Percentiles rank a stretch among this genome's conserved stretches.
These are phyloP conservation scores for Sarcophaga caerulescens DNA, from an alignment of 2,888 invertebrate species.

Conservation along the genomic window DNA sequence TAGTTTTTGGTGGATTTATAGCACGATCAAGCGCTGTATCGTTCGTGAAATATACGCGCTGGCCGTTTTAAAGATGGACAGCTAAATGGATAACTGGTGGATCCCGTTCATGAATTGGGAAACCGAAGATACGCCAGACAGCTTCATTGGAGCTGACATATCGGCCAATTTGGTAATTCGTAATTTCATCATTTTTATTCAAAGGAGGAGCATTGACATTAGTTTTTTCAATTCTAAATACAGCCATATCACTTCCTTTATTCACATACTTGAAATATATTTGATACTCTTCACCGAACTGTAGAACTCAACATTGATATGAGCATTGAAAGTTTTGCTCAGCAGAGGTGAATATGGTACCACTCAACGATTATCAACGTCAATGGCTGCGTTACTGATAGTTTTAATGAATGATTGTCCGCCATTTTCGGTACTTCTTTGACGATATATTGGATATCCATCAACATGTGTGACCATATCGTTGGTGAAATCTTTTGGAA, in stretches of 20 bases:
- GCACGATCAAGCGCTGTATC: neutral
- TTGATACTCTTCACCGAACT: slow-evolving; percentile 11
- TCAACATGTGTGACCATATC: too few relatives aligned
- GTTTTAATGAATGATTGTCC: too few relatives aligned
- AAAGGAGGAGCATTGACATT: too few relatives aligned
- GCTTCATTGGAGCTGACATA: slow-evolving; percentile 54
- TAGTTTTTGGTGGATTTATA: slow-evolving; percentile 20
- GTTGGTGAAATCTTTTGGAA: too few relatives aligned
- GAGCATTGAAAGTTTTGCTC: neutral
- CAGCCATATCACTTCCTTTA: slow-evolving; percentile 1
- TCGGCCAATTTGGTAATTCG: slow-evolving; percentile 37
- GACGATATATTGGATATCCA: slow-evolving; percentile 62
- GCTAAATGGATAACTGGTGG: slow-evolving; percentile 32
- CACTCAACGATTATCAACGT: neutral
- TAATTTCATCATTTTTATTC: neutral
- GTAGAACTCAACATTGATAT: slow-evolving; percentile 9
- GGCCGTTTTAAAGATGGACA: slow-evolving; percentile 22
- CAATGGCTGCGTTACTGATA: too few relatives aligned
- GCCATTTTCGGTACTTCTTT: slow-evolving; percentile 37
- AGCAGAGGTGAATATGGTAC: slow-evolving; percentile 6
- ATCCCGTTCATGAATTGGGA: slow-evolving; percentile 38
- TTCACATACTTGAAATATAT: neutral
- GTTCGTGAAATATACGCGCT: slow-evolving; percentile 11
- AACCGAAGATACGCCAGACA: slow-evolving; percentile 37
- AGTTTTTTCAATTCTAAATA: neutral